Percentiles rank a stretch among this genome's conserved stretches.
Conservation (phyloP, 2,888 invertebrate genomes). For the Ecliptopera silaceata region DNA sequence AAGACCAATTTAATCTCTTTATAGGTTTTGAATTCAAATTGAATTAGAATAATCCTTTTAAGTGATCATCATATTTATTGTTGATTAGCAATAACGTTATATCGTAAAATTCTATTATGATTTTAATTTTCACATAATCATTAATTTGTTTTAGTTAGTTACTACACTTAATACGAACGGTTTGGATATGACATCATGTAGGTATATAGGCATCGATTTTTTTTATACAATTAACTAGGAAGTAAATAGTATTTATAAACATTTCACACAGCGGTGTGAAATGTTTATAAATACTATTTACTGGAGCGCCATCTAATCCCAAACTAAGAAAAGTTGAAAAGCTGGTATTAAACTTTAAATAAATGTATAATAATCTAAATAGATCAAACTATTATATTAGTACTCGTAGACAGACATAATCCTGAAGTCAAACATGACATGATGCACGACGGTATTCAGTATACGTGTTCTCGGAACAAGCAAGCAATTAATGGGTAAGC, state of each 20-base stretch:
- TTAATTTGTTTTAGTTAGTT: not conserved
- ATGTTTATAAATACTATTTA: too few species aligned
- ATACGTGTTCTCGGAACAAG: slow-evolving; percentile 35
- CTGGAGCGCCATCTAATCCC: too few species aligned
- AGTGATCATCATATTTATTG: slow-evolving; percentile 24
- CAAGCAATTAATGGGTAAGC: slow-evolving; percentile 57
- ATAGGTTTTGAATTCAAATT: slow-evolving; percentile 58
- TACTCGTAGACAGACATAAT: slow-evolving; percentile 13
- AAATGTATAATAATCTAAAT: not conserved
- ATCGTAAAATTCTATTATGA: slow-evolving; percentile 9
- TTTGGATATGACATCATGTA: too few species aligned
- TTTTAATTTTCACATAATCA: not conserved
- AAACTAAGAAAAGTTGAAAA: too few species aligned
- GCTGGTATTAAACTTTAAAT: too few species aligned
- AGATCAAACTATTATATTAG: not conserved
- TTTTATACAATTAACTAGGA: too few species aligned
- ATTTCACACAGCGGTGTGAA: too few species aligned
- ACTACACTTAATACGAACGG: too few species aligned
- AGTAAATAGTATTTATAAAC: too few species aligned
- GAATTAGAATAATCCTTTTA: slow-evolving; percentile 55
- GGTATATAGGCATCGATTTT: too few species aligned
- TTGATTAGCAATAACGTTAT: slow-evolving; percentile 17
- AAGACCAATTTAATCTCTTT: slow-evolving; percentile 59
- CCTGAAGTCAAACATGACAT: slow-evolving; percentile 32
- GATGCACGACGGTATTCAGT: slow-evolving; percentile 33